Conservation (phyloP, 2,113 vertebrate genomes). For the Malurus cyaneus region DNA sequence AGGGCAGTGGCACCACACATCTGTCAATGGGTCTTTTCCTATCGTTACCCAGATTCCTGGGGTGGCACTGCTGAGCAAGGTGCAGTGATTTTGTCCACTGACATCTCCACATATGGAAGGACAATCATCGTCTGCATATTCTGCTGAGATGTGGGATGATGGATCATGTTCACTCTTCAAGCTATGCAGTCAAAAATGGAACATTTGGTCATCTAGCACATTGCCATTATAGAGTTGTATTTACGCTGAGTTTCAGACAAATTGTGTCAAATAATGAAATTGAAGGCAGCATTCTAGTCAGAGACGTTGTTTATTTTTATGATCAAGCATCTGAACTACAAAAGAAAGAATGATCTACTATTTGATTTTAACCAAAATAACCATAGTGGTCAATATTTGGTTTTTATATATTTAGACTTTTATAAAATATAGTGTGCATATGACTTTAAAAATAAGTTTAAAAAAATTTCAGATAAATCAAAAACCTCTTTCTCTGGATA, state of each 20-base stretch:
- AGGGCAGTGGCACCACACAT: background rate
- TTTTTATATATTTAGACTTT: background rate
- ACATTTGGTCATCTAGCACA: background rate
- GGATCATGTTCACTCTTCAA: background rate
- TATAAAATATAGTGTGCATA: background rate
- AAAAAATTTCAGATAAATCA: background rate
- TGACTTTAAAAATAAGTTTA: background rate
- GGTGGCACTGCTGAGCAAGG: background rate
- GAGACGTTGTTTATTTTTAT: background rate
- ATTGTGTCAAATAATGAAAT: background rate
- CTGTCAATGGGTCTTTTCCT: background rate
- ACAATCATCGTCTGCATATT: rapidly evolving
- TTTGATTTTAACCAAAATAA: background rate
- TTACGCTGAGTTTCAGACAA: background rate
- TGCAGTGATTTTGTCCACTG: background rate
- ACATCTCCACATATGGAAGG: background rate
- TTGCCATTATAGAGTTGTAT: background rate
- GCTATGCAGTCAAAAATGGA: background rate
- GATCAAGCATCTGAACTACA: background rate
- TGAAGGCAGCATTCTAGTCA: background rate
- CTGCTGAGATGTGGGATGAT: background rate
- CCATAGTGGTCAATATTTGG: background rate
- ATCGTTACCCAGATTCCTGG: background rate
- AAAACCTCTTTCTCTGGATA: background rate
- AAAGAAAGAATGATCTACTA: background rate